Base-by-base conservation (phyloP, 2,797 vertebrate species). In the Danio tinwini region DNA sequence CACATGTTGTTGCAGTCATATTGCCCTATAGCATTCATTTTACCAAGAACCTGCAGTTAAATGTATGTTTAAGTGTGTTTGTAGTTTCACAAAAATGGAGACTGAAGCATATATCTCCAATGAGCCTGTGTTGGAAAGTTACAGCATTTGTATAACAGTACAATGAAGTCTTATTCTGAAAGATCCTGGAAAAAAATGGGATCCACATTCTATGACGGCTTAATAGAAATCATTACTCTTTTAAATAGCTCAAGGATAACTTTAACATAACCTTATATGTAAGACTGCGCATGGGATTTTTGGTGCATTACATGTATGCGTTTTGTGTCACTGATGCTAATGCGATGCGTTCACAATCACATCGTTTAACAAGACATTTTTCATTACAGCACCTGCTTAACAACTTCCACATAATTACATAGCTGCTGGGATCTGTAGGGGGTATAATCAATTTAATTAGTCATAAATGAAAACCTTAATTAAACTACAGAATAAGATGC, bases 381-480 rank as follows among this genome's bases (percentile, higher is more conserved):
- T 76, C 53, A 79, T 81, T 81, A 81, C 37, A 61, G 76, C 56
- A 63, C 53, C 78, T 78, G 78, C 80, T 80, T 81, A 82, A 82
- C 78, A 81, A 72, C 75, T 82, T 82, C 45, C 62, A 73, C 29
- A 9, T 82, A 86, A 86, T 86, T 61, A 47, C 61, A 74, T 80
- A 76, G 81, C 73, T 82, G 74, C 74, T 75, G 74, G 74, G 76
- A 81, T 81, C 83, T 84, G 83, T 56, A 68, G 74, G 67, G 80
- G 75, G 61, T 74, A 55, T 84, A 65, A 81, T 84, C 80, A 84
- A 82, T 84, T 74, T 61, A 84, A 83, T 84, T 82, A 84, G 47
- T 71, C 82, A 84, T 82, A 80, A 83, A 84, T 84, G 42, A 76
- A 86, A 83, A 80, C 45, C 19, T 74, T 68, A 84, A 82, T 86